Base-by-base conservation (phyloP, 1,140 invertebrate species). In the Zaprionus tsacasi region DNA sequence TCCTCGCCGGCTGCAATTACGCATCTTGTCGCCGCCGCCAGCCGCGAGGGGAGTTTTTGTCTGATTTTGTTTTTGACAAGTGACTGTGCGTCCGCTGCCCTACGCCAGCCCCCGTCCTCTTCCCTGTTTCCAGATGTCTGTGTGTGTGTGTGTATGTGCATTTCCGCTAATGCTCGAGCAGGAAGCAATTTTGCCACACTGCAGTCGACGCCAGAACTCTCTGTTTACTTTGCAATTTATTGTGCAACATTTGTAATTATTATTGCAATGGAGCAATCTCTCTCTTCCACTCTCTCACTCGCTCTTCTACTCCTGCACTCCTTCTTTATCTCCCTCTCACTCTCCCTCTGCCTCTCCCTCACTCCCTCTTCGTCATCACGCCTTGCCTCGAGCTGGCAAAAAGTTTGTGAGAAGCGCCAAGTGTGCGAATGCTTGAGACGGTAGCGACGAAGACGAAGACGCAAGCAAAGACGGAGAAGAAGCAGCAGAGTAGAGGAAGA, bases 241-340 rank as follows among this genome's bases (percentile, higher is more conserved):
- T 88, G 88, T 91, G 88, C 82, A 91, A 88, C 88, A 91, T 91
- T 91, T 91, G 76, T 91, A 91, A 91, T 91, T 91, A 91, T 91
- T 91, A 88, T 89, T 89, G 86, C 85, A 85, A 85, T 83, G 81
- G 71, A 78, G 71, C 81, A 66, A 67, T 60, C 70, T 66, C 25
- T 10, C 33, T 17, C 70, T 45, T 1, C 48, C 25, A 6, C 35
- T 15, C 2, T 13, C 45, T 11, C 66, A n/a, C 25, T 36, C 57
- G 5, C 15, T 45, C n/a, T 45, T 21, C 21, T 2, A 21, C 17
- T 38, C 36, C 7, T 38, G 6, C 65, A 12, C 15, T 33, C 56
- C 65, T 65, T 65, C 73, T 67, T 38, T 33, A 3, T 35, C 50
- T 6, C 30, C 8, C 13, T 45, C 33, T 17, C 43, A 15, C 13